These are phyloP conservation scores for Acheta domesticus DNA, from an alignment of 2,888 invertebrate genomes.

Conservation along the genomic window DNA sequence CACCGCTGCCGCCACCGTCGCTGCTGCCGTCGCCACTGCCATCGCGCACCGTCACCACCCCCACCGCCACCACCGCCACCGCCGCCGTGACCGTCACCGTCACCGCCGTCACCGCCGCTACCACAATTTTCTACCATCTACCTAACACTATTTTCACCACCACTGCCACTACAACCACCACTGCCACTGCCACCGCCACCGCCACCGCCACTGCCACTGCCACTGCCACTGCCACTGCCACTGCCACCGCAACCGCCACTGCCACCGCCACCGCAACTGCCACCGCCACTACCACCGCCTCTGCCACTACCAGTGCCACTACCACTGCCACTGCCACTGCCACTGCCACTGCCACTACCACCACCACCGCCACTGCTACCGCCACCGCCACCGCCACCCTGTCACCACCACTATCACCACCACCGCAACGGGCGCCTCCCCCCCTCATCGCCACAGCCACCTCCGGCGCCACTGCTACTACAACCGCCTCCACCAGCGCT, in stretches of 20 bases:
- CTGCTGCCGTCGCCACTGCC: background rate
- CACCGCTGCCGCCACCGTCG: background rate
- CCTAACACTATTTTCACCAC: background rate
- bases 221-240: background rate
- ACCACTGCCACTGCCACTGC: background rate
- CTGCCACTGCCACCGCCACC: constrained; percentile 19
- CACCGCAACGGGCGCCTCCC: constrained; percentile 19
- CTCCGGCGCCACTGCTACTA: background rate
- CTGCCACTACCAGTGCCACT: constrained; percentile 20
- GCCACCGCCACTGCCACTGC: background rate
- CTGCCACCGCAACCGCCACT: background rate
- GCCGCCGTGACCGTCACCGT: constrained; percentile 25
- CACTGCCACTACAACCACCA: background rate
- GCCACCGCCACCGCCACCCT: no score
- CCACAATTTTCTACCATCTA: background rate
- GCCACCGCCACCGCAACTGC: constrained; percentile 22
- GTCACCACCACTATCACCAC: constrained; percentile 25
- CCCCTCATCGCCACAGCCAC: background rate
- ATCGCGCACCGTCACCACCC: background rate
- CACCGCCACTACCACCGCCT: constrained; percentile 25
- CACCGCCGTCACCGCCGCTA: constrained; percentile 18
- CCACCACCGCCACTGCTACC: constrained; percentile 22
- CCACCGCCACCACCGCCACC: constrained; percentile 20
- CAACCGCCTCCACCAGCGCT: background rate
- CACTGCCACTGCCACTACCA: background rate